Conservation (phyloP, 1,140 invertebrate genomes). For the Stenopsyche tienmushanensis region DNA sequence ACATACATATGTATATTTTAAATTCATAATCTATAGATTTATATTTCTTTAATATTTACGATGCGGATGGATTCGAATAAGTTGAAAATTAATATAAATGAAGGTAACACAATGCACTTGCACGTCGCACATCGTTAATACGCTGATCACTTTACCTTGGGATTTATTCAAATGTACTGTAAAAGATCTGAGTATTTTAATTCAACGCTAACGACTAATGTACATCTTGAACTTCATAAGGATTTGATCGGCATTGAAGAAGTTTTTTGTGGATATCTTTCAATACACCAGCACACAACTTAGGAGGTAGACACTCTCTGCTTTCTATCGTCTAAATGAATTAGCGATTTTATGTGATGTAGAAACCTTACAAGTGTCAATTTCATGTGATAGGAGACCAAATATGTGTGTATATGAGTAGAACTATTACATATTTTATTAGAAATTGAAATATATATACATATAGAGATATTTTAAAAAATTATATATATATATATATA, state of each 20-base stretch:
- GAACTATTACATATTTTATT: not conserved
- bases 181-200: too few species aligned
- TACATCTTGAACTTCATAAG: too few species aligned
- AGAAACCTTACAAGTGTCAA: slow-evolving; percentile 42
- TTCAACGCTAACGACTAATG: too few species aligned
- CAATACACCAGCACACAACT: not conserved
- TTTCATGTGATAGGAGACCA: slow-evolving; percentile 41
- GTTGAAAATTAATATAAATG: too few species aligned
- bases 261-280: not conserved
- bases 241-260: not conserved
- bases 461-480: not conserved
- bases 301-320: not conserved
- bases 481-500: not conserved
- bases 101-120: slow-evolving; percentile 28
- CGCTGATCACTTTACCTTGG: not conserved
- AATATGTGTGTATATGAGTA: slow-evolving; percentile 15
- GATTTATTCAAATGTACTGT: not conserved
- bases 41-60: not conserved
- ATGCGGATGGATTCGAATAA: too few species aligned
- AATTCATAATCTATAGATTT: slow-evolving; percentile 10
- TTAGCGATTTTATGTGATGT: slow-evolving; percentile 39
- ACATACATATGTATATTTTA: slow-evolving; percentile 7
- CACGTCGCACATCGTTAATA: slow-evolving; percentile 30
- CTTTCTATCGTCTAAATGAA: not conserved
- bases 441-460: not conserved